phyloP scores from a whole-genome alignment of 2,888 invertebrate genomes.

The Lochmaea capreae region DNA sequence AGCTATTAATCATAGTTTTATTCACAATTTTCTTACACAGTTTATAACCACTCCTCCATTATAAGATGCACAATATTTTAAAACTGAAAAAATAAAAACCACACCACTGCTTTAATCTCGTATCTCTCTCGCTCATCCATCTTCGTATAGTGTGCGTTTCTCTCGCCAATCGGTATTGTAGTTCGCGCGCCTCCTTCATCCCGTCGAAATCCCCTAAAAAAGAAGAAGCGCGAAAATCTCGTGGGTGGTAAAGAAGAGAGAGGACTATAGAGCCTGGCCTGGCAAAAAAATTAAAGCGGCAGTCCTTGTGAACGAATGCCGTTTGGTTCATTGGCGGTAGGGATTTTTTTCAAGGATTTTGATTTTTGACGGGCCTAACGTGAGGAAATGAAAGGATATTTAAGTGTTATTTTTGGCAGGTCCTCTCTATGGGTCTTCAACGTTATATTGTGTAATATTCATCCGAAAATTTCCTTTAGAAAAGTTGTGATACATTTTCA shows the following conservation, averaged over 20 bases:
- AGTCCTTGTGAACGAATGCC: constrained; percentile 38
- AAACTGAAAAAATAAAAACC: background rate
- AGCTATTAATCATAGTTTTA: too few species aligned
- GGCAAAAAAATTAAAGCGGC: constrained; percentile 54
- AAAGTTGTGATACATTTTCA: too few species aligned
- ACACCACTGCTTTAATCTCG: constrained; percentile 8
- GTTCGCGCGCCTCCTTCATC: constrained; percentile 25
- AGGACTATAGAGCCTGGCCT: constrained; percentile 44
- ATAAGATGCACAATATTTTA: too few species aligned
- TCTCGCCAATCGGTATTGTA: constrained; percentile 37
- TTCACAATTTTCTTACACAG: too few species aligned
- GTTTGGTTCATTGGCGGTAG: constrained; percentile 21
- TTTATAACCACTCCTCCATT: too few species aligned
- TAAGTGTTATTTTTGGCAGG: background rate
- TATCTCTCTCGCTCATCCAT: constrained; percentile 10
- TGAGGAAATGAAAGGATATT: background rate
- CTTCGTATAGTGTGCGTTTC: constrained; percentile 29
- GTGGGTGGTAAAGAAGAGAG: constrained; percentile 33
- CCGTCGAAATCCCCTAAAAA: constrained; percentile 33
- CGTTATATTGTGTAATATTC: background rate
- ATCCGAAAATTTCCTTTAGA: too few species aligned
- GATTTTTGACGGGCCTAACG: constrained; percentile 14
- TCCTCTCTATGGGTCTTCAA: background rate
- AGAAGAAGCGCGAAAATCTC: constrained; percentile 33
- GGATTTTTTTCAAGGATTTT: background rate